Percentiles rank a stretch among this genome's conserved stretches.
phyloP scores from a whole-genome alignment of 2,113 vertebrate species.

The Nyctibius bracteatus region DNA sequence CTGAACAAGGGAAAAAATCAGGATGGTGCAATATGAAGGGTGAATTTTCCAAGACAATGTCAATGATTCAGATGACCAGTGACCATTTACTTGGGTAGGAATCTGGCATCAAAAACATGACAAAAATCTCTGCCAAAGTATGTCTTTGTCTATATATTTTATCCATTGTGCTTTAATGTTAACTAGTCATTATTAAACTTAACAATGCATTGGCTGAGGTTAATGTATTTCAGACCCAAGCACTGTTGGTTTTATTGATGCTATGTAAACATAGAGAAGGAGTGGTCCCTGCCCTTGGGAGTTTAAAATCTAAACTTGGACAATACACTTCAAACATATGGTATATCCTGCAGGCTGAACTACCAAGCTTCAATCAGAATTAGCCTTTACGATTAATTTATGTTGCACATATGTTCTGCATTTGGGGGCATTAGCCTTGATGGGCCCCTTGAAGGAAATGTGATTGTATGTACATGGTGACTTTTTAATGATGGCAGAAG shows the following conservation, averaged over 20 bases:
- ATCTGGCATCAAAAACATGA: neutral
- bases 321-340: conserved; percentile 56
- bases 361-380: conserved; percentile 42
- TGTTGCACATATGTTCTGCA: neutral
- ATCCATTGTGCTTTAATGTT: conserved; percentile 51
- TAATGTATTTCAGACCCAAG: conserved; percentile 46
- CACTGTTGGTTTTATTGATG: conserved; percentile 47
- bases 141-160: conserved; percentile 55
- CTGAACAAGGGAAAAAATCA: neutral
- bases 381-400: conserved; percentile 53
- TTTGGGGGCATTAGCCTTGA: neutral
- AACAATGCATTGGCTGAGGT: conserved; percentile 59
- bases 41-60: neutral
- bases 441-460: neutral
- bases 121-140: conserved; percentile 37
- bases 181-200: conserved; percentile 47
- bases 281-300: conserved; percentile 56
- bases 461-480: neutral
- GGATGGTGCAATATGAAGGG: neutral
- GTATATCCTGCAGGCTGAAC: conserved; percentile 42
- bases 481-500: neutral
- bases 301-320: conserved; percentile 37
- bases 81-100: neutral
- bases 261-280: conserved; percentile 62
- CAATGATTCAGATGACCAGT: neutral